Conservation (phyloP, 2,888 invertebrate species). For the Phymatocera aterrima region DNA sequence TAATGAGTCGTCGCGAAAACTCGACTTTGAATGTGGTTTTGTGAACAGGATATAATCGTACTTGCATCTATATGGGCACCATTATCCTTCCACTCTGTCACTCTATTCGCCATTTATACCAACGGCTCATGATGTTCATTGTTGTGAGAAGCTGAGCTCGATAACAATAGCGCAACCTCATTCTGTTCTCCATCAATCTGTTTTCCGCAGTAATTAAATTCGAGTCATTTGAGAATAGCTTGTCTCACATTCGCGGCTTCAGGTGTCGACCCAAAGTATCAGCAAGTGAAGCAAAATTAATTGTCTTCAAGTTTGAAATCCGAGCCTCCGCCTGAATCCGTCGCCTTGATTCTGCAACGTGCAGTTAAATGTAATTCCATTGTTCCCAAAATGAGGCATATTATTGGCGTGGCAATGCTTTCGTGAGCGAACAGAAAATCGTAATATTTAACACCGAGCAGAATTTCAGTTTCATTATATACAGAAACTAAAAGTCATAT, state of each 20-base stretch:
- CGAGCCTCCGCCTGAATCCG: conserved; percentile 24
- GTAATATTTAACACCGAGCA: neutral
- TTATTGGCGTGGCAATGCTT: neutral
- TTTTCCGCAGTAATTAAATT: conserved; percentile 33
- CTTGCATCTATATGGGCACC: neutral
- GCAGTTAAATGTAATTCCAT: neutral
- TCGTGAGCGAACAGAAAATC: neutral
- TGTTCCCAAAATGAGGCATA: neutral
- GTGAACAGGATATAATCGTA: neutral
- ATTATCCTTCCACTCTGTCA: conserved; percentile 21
- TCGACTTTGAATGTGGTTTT: conserved; percentile 14
- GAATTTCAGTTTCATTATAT: neutral
- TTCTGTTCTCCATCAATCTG: neutral
- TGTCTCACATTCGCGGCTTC: conserved; percentile 3
- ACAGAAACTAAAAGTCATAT: neutral
- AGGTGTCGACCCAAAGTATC: neutral
- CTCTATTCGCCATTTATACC: conserved; percentile 28
- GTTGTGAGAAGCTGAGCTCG: conserved; percentile 13
- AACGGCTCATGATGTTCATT: conserved; percentile 3
- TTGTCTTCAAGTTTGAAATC: neutral
- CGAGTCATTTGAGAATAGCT: conserved; percentile 17
- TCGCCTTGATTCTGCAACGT: neutral
- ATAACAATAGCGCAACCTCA: conserved; percentile 7
- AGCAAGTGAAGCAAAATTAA: neutral
- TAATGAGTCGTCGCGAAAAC: conserved; percentile 19